Base-by-base conservation (phyloP, 2,797 vertebrate genomes). In the Rousettus madagascariensis region DNA sequence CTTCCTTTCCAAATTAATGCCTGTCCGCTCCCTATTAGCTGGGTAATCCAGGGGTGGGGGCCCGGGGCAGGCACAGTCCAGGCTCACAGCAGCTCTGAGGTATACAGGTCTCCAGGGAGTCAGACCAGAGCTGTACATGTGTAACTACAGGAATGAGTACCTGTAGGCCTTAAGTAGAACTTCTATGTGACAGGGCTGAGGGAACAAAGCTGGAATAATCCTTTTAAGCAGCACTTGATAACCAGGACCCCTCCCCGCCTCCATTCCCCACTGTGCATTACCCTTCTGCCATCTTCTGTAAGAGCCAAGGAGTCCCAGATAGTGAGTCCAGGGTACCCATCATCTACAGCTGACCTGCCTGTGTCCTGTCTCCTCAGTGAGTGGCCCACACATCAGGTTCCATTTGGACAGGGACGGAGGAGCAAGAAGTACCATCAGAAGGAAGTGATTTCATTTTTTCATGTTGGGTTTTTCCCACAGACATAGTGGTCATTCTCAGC, bases 11-110 rank as follows among this genome's bases (percentile, higher is more conserved):
- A 51, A 1, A 30, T 19, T 33, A 19, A 28, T 2, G 28, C 46
- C 53, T 19, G 17, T 8, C 15, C 4, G 24, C 13, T 55, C 53
- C 41, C 65, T 9, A 19, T 22, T 26, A 68, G 12, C 69, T 6
- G 28, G 43, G 86, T 17, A 49, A n/a, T 43, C 53, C 41, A 22
- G 59, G 26, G 24, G 55, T 0, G 3, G n/a, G 68, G 24, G 33
- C 4, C 28, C 0, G 1, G 3, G 16, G 19, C 10, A 2, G 43
- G 30, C 30, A 53, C 1, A 1, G 13, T 11, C 22, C 16, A 59
- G 71, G 55, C 16, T 71, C 9, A 43, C 4, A 5, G 53, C 69
- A 59, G 68, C 61, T 49, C 49, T 13, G 11, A 49, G 49, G 38
- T 10, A 30, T 61, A 53, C 13, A 63, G 71, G 82, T 9, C 63